phyloP scores from a whole-genome alignment of 2,888 invertebrate species.

The Pollenia angustigena region DNA sequence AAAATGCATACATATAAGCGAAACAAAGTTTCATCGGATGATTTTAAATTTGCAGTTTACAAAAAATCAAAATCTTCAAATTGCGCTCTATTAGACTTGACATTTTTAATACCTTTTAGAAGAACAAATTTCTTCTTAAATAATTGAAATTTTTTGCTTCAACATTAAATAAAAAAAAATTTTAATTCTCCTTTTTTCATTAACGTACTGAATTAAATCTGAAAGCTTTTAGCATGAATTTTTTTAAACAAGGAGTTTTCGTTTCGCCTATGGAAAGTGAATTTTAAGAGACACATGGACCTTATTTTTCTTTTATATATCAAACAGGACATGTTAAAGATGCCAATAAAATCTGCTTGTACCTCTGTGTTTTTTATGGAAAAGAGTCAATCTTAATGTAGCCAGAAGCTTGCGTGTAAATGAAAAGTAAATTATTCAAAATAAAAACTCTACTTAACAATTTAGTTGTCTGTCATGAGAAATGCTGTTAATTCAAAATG shows the following conservation, averaged over 20 bases:
- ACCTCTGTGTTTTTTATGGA: not conserved
- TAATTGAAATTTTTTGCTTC: not conserved
- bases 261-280: too few relatives aligned
- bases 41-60: too few relatives aligned
- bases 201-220: constrained; percentile 38
- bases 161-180: constrained; percentile 2
- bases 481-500: constrained; percentile 75
- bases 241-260: not conserved
- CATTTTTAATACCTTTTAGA: too few relatives aligned
- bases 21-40: too few relatives aligned
- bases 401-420: constrained; percentile 47
- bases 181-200: constrained; percentile 14
- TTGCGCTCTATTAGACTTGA: too few relatives aligned
- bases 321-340: not conserved
- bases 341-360: not conserved
- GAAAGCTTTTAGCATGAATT: constrained; percentile 34
- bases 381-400: constrained; percentile 38
- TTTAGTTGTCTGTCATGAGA: constrained; percentile 78
- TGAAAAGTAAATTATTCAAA: constrained; percentile 63
- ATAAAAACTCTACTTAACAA: constrained; percentile 63
- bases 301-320: constrained; percentile 6
- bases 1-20: too few relatives aligned
- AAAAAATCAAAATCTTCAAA: too few relatives aligned
- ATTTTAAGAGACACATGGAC: not conserved
- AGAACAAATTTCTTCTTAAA: too few relatives aligned